These are phyloP conservation scores for Blera fallax DNA, from an alignment of 2,888 invertebrate genomes.

Conservation along the genomic window DNA sequence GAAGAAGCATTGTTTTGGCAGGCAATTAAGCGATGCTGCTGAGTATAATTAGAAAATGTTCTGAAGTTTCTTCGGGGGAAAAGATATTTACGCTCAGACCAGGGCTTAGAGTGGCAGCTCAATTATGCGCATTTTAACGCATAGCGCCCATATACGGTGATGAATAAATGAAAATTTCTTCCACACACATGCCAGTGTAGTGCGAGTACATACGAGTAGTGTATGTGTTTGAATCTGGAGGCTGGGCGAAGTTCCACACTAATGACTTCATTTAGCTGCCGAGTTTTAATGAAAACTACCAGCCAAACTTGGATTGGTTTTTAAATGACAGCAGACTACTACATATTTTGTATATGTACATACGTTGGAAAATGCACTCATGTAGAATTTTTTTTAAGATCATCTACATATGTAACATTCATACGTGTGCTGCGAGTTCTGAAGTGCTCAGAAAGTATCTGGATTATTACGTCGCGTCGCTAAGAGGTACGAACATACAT, in stretches of 20 bases:
- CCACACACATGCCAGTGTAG: not conserved
- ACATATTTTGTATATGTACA: not conserved
- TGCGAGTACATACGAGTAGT: too few species aligned
- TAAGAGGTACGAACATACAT: too few species aligned
- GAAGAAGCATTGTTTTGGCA: constrained; percentile 50
- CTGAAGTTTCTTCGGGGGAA: constrained; percentile 27
- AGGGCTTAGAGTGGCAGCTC: constrained; percentile 61
- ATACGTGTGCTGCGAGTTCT: too few species aligned
- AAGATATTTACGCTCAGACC: not conserved
- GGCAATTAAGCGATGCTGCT: constrained; percentile 54
- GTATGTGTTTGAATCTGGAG: not conserved
- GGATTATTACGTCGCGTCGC: too few species aligned
- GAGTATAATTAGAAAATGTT: constrained; percentile 62
- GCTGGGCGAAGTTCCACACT: constrained; percentile 46
- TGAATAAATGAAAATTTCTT: constrained; percentile 32
- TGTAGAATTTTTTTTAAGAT: not conserved
- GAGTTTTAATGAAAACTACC: constrained; percentile 50
- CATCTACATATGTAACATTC: too few species aligned
- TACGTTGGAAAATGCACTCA: not conserved
- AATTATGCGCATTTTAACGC: constrained; percentile 68
- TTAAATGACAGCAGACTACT: constrained; percentile 44
- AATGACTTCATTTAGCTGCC: constrained; percentile 60
- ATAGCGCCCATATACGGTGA: constrained; percentile 22
- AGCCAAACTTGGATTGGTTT: constrained; percentile 59
- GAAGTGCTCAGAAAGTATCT: too few species aligned